These are phyloP conservation scores for Cyclophora punctaria DNA, from an alignment of 2,888 invertebrate species.

Conservation along the genomic window DNA sequence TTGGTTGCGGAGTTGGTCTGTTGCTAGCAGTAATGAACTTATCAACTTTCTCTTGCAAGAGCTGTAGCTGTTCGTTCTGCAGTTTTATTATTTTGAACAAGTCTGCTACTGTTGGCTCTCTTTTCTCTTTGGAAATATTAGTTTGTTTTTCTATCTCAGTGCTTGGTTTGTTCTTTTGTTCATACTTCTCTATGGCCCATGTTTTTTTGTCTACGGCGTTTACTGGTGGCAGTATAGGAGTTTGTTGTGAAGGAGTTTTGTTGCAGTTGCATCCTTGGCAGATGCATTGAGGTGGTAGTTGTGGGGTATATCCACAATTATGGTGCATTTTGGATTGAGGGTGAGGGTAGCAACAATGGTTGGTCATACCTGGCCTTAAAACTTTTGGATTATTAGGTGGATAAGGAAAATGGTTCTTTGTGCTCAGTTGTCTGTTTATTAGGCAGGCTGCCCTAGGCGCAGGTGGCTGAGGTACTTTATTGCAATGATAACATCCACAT, in stretches of 20 bases:
- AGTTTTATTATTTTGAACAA: conserved; percentile 78
- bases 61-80: conserved; percentile 79
- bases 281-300: conserved; percentile 6
- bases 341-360: too few species aligned
- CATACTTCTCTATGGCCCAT: conserved; percentile 53
- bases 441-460: too few species aligned
- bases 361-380: too few species aligned
- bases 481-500: conserved; percentile 51
- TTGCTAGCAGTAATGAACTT: conserved; percentile 55
- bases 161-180: conserved; percentile 34
- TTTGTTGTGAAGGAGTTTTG: conserved; percentile 9
- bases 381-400: too few species aligned
- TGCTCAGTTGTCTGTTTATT: too few species aligned
- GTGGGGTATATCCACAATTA: conserved; percentile 16
- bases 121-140: conserved; percentile 47
- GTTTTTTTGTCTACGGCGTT: conserved; percentile 55
- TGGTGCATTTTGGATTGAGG: neutral
- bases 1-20: conserved; percentile 25
- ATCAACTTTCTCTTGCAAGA: conserved; percentile 78
- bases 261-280: conserved; percentile 22
- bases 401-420: too few species aligned
- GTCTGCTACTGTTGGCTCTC: conserved; percentile 74
- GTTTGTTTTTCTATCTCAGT: conserved; percentile 46
- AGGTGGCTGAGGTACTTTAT: conserved; percentile 16
- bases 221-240: conserved; percentile 13